Conservation (phyloP, 2,797 vertebrate species). For the Emydoidea blandingii region DNA sequence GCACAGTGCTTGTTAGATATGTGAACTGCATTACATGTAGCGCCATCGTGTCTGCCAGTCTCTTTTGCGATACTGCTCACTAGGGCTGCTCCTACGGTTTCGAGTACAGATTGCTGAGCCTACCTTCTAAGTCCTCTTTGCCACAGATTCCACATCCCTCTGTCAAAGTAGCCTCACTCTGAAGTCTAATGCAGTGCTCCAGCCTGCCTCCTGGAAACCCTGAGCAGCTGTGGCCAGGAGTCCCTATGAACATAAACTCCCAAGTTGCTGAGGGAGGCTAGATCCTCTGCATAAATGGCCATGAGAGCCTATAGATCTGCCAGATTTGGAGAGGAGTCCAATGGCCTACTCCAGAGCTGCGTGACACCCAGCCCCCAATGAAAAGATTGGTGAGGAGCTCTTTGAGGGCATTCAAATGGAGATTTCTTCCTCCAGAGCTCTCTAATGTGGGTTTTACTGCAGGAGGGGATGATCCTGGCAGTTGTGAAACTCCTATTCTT, state of each 20-base stretch:
- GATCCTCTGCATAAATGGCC: not conserved
- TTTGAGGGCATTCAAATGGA: not conserved
- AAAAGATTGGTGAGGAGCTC: not conserved
- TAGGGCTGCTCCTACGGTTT: not conserved
- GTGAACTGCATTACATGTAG: fast-evolving
- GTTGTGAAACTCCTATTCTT: not conserved
- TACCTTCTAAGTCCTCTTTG: not conserved
- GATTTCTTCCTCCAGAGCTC: not conserved
- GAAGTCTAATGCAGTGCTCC: not conserved
- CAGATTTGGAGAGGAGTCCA: not conserved
- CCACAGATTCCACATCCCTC: not conserved
- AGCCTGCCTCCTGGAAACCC: not conserved
- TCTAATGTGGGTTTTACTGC: not conserved
- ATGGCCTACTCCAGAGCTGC: not conserved
- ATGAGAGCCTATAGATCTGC: not conserved
- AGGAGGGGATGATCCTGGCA: not conserved
- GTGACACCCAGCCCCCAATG: not conserved
- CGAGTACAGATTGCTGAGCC: fast-evolving
- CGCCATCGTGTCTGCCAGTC: fast-evolving
- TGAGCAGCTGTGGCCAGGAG: not conserved
- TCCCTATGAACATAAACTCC: not conserved
- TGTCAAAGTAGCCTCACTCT: not conserved
- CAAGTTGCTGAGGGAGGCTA: not conserved
- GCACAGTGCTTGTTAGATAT: not conserved
- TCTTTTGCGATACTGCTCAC: not conserved